phyloP scores from a whole-genome alignment of 2,888 invertebrate genomes.

The Norana najaformis region DNA sequence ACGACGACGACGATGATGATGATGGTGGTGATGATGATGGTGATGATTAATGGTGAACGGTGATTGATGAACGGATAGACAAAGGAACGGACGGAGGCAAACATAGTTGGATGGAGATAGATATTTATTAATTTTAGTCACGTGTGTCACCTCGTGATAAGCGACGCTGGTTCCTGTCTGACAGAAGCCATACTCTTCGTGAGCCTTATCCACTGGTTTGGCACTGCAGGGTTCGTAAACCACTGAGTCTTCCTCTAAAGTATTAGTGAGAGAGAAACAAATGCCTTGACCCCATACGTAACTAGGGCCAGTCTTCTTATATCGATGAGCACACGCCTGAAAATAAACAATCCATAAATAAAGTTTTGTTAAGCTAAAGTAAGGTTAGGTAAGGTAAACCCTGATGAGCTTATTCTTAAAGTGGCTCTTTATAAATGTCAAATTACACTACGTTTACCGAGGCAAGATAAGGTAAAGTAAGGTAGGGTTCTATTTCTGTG shows the following conservation, averaged over 20 bases:
- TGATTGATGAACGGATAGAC: neutral
- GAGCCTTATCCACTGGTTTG: neutral
- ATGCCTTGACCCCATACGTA: constrained; percentile 83
- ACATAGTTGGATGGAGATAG: neutral
- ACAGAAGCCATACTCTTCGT: constrained; percentile 18
- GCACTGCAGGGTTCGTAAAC: neutral
- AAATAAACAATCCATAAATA: neutral
- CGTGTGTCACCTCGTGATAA: neutral
- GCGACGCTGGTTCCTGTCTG: constrained; percentile 9
- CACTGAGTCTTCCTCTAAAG: constrained; percentile 69
- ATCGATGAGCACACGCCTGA: constrained; percentile 73
- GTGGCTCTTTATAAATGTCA: too few species aligned
- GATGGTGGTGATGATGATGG: too few species aligned
- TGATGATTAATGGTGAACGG: too few species aligned
- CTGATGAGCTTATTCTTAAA: too few species aligned
- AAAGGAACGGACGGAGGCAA: neutral
- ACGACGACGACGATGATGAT: too few species aligned
- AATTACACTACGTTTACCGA: too few species aligned
- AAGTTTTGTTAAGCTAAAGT: neutral
- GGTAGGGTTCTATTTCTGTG: too few species aligned
- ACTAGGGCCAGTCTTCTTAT: constrained; percentile 65
- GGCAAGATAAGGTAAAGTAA: too few species aligned
- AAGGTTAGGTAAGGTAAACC: too few species aligned
- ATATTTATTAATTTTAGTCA: too few species aligned
- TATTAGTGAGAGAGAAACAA: constrained; percentile 81